phyloP scores from a whole-genome alignment of 2,797 vertebrate genomes.

The Ibycter americanus region DNA sequence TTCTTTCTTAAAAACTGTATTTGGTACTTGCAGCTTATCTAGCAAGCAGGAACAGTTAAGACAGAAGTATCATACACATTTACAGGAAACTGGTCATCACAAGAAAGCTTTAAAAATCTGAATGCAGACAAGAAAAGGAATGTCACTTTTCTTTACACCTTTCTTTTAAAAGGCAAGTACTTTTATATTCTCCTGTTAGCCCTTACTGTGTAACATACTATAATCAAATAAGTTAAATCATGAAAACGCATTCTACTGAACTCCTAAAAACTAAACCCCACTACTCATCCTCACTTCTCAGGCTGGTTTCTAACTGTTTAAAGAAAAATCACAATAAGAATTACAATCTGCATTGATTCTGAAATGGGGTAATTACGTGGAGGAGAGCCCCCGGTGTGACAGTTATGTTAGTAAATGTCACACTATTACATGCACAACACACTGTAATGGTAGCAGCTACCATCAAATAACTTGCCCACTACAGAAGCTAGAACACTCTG shows the following conservation, averaged over 20 bases:
- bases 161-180: neutral
- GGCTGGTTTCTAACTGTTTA: neutral
- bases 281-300: neutral
- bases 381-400: neutral
- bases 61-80: neutral
- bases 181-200: neutral
- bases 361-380: neutral
- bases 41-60: constrained; percentile 13
- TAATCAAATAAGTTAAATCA: constrained; percentile 14
- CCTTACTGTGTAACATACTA: neutral
- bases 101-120: constrained; percentile 11
- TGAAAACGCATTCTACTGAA: neutral
- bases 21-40: neutral
- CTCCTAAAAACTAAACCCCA: constrained; percentile 37
- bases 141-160: constrained; percentile 38
- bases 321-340: neutral
- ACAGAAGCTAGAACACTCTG: neutral
- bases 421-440: neutral
- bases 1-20: neutral
- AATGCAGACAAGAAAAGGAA: constrained; percentile 44
- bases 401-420: neutral
- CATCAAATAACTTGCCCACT: neutral
- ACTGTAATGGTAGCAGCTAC: neutral
- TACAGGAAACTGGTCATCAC: constrained; percentile 1
- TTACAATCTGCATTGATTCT: neutral